Evolutionary conservation across 2,888 invertebrate genomes (phyloP).

Genomic region (Chouioia cunea): DNA sequence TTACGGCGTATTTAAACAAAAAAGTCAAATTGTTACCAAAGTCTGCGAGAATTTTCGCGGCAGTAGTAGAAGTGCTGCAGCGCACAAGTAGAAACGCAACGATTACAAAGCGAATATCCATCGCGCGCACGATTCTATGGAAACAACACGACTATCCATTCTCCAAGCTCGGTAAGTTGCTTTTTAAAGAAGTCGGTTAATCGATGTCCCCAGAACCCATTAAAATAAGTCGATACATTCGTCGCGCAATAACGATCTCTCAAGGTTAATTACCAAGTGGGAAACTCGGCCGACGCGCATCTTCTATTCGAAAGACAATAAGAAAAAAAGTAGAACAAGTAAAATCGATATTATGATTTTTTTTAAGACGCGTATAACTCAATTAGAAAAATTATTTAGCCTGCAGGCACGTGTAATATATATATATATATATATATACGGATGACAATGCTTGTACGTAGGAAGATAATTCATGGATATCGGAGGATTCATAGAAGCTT

Average conservation of each 20-base stretch:
- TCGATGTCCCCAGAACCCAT: slow-evolving; percentile 38
- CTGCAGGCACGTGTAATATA: background rate
- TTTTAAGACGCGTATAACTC: background rate
- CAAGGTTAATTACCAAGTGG: slow-evolving; percentile 17
- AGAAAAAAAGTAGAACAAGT: slow-evolving; percentile 6
- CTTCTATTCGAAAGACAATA: too few relatives aligned
- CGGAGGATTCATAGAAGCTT: too few relatives aligned
- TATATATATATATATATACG: background rate
- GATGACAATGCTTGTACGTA: slow-evolving; percentile 13
- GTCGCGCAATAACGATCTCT: background rate
- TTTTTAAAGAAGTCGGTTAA: slow-evolving; percentile 50
- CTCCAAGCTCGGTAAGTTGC: slow-evolving; percentile 42
- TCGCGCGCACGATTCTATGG: slow-evolving; percentile 41
- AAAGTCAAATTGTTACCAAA: too few relatives aligned
- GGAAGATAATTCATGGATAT: slow-evolving; percentile 53
- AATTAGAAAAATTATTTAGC: background rate
- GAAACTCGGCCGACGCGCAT: slow-evolving; percentile 12
- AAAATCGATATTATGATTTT: slow-evolving; percentile 19
- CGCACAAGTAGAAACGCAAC: slow-evolving; percentile 41
- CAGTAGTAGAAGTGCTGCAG: slow-evolving; percentile 36
- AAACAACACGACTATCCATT: slow-evolving; percentile 47
- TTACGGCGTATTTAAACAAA: too few relatives aligned
- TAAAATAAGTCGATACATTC: slow-evolving; percentile 4
- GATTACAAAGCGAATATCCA: slow-evolving; percentile 45
- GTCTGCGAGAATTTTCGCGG: slow-evolving; percentile 2